Evolutionary conservation across 2,113 vertebrate species (phyloP).

Genomic region (Polypterus bichir): DNA sequence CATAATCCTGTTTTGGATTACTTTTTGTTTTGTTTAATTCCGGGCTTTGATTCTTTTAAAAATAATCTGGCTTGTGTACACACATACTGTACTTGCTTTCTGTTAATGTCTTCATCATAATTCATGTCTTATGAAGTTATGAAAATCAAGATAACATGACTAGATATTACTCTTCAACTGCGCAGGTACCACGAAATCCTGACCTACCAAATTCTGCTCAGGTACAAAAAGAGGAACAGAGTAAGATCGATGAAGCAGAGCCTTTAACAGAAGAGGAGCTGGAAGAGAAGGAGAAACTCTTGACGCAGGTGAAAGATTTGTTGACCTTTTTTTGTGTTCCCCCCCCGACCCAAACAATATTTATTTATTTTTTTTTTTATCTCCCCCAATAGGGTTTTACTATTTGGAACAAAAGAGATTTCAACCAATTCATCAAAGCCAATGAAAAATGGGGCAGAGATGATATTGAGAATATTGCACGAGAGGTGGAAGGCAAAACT

Average conservation of each 20-base stretch:
- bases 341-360: too few species aligned
- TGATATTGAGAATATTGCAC: slow-evolving; percentile 95
- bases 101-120: too few species aligned
- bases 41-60: too few species aligned
- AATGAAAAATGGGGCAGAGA: slow-evolving; percentile 98
- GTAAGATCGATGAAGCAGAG: slow-evolving; percentile 92
- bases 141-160: too few species aligned
- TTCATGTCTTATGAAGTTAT: too few species aligned
- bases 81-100: too few species aligned
- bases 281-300: slow-evolving; percentile 92
- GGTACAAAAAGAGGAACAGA: slow-evolving; percentile 87
- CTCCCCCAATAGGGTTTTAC: slow-evolving; percentile 73
- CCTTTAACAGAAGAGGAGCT: slow-evolving; percentile 88
- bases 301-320: slow-evolving; percentile 68
- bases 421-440: slow-evolving; percentile 98
- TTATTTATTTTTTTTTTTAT: neutral
- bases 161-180: too few species aligned
- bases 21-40: too few species aligned
- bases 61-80: too few species aligned
- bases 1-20: too few species aligned
- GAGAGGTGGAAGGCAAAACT: slow-evolving; percentile 93
- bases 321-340: neutral
- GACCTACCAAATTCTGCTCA: slow-evolving; percentile 86
- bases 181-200: slow-evolving; percentile 86
- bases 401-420: slow-evolving; percentile 97